These are phyloP conservation scores for Platynereis dumerilii DNA, from an alignment of 2,888 invertebrate species.

Conservation along the genomic window DNA sequence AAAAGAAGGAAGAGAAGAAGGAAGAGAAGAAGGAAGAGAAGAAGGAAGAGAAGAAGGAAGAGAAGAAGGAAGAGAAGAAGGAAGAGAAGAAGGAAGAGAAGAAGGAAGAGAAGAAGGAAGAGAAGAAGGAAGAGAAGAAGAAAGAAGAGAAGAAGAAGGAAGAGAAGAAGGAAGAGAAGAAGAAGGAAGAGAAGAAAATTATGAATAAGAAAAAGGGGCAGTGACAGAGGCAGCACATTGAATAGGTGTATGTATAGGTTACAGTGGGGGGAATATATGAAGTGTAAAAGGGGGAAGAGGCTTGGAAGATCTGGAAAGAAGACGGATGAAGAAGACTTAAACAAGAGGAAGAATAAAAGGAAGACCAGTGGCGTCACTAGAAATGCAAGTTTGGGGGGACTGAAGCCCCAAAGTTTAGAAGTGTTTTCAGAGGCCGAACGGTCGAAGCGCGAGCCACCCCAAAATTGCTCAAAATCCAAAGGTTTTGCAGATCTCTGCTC, in stretches of 20 bases:
- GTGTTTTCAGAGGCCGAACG: too few relatives aligned
- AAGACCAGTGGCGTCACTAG: too few relatives aligned
- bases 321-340: too few relatives aligned
- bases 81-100: neutral
- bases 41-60: neutral
- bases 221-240: too few relatives aligned
- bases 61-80: neutral
- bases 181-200: neutral
- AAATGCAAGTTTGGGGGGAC: too few relatives aligned
- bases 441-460: too few relatives aligned
- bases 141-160: neutral
- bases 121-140: neutral
- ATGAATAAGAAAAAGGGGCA: too few relatives aligned
- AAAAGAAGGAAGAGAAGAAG: neutral
- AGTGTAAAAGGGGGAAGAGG: neutral
- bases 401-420: too few relatives aligned
- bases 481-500: too few relatives aligned
- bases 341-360: too few relatives aligned
- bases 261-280: neutral
- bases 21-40: neutral
- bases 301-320: too few relatives aligned
- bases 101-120: neutral
- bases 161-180: constrained; percentile 1
- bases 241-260: neutral
- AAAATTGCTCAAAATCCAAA: too few relatives aligned